A percentile compares a stretch with the other conserved stretches of the same genome.
phyloP scores from a whole-genome alignment of 2,113 vertebrate species.

The western clawed frog (Xenopus tropicalis) region DNA sequence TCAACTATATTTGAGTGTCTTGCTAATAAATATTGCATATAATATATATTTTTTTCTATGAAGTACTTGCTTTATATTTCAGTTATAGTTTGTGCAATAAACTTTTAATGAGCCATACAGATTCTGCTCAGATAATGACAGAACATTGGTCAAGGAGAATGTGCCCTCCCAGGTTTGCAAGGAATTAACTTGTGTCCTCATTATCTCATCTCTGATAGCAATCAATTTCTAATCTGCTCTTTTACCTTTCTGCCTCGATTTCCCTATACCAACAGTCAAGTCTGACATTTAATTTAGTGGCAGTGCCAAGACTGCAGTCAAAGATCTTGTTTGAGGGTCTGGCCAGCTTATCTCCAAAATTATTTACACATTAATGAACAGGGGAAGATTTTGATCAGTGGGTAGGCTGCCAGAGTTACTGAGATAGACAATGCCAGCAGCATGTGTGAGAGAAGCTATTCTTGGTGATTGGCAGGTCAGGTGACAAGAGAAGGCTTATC shows the following conservation, averaged over 20 bases:
- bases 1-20: no score
- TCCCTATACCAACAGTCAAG: constrained; percentile 50
- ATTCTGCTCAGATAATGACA: not conserved
- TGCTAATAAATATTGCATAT: no score
- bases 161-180: constrained; percentile 42
- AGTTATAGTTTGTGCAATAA: not conserved
- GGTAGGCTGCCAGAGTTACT: constrained; percentile 10
- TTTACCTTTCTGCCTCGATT: constrained; percentile 36
- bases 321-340: constrained; percentile 41
- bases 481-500: constrained; percentile 24
- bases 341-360: constrained; percentile 39
- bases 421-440: constrained; percentile 31
- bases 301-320: constrained; percentile 30
- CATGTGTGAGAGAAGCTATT: constrained; percentile 27
- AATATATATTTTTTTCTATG: not conserved
- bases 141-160: constrained; percentile 52
- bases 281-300: constrained; percentile 71
- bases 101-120: not conserved
- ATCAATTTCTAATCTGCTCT: constrained; percentile 68
- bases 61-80: not conserved
- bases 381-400: constrained; percentile 28
- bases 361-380: constrained; percentile 55
- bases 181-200: constrained; percentile 64
- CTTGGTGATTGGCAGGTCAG: constrained; percentile 23
- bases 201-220: constrained; percentile 71